Base-by-base conservation (phyloP, 1,140 invertebrate species). In the Hypothenemus hampei region DNA sequence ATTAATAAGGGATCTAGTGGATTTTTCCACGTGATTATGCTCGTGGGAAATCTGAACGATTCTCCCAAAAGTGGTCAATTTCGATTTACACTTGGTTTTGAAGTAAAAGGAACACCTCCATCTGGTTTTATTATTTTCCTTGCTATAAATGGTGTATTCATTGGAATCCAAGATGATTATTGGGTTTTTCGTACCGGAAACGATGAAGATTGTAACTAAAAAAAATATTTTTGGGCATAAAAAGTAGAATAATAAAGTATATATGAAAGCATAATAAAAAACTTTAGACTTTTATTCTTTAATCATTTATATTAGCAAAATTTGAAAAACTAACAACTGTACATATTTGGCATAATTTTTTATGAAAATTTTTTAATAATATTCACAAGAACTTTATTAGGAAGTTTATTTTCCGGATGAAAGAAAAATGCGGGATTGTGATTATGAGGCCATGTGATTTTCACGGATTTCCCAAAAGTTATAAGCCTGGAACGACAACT, bases 11-110 rank as follows among this genome's bases (percentile, higher is more conserved):
- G n/a, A n/a, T n/a, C n/a, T 51, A 1, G 49, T 36, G 13, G 46
- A 41, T 23, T 33, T 47, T 16, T 41, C 20, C 4, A 22, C 22
- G 33, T 66, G 65, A 41, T 64, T 66, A 22, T 66, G 65, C 3
- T 59, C 22, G 23, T 60, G 26, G 22, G 51, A 31, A 3, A 61
- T 41, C 31, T 51, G 41, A 0, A 63, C 59, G 0, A 60, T 26
- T 48, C 53, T 61, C 3, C 61, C 63, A 29, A 43, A 56, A 3
- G 65, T 65, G 10, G 61, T 43, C 11, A 66, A 26, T 39, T 58
- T 57, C 5, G 63, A 57, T 29, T 57, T 61, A 23, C 65, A 67
- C 45, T 64, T 65, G n/a, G 58, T 65, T 47, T 61, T 65, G 22
- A 61, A 62, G 50, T 63, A 64, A 48, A 40, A 58, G n/a, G 22